Evolutionary conservation across 2,113 vertebrate genomes (phyloP), one percentile per base, ranked within the genome.

Genomic region (Corythoichthys haematopterus): DNA sequence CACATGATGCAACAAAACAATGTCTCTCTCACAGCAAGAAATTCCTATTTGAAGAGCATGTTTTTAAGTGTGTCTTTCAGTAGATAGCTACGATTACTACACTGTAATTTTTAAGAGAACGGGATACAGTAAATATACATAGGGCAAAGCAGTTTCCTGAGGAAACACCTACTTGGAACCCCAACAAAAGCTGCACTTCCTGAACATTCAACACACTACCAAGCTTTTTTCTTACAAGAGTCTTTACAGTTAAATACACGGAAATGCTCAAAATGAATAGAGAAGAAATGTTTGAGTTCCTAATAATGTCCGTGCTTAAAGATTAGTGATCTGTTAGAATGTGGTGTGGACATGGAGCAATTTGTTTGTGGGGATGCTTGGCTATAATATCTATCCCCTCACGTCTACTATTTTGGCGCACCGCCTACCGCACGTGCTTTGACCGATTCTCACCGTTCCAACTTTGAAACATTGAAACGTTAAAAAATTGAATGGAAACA

Each of bases 161-260:
- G 76, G 71, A 87, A 83, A 84, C 20, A 80, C 57, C 68, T 66
- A 75, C 72, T 83, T 69, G 55, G 50, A 72, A 60, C 16, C 6
- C 60, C 51, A 76, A 75, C 61, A 83, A 77, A 80, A 58, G 12
- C 48, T 53, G 36, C 48, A 62, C 70, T 79, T 87, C 82, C 79
- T 76, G 62, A 68, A 52, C 52, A 43, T 69, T 36, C 62, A 48
- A 62, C 43, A 38, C 10, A 4, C 35, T 1, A 63, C 10, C 43
- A 4, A 28, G 35, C 77, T n/a, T 14, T 15, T 67, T 59, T 43
- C 43, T n/a, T 11, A 62, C 43, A 62, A 76, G 11, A 63, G 13
- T 20, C 38, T 56, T 72, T 28, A 65, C 46, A 51, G 47, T 38
- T 36, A 60, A 46, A 0, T 51, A n/a, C 2, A 16, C 2, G 16